Evolutionary conservation across 2,113 vertebrate genomes (phyloP).

Genomic region (Dendrocopos noguchii): DNA sequence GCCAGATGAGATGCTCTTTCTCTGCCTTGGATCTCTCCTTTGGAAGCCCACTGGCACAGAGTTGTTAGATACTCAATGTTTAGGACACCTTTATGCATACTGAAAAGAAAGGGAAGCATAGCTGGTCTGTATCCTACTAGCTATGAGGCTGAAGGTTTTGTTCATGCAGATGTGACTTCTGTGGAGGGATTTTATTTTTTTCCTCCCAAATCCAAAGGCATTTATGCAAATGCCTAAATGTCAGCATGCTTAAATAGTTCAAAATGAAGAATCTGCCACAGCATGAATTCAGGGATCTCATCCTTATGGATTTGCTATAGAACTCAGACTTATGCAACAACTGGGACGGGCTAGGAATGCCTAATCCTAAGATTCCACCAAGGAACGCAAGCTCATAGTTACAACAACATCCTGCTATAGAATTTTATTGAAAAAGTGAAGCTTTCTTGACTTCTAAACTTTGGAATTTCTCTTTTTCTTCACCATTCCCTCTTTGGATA

Average conservation of each 20-base stretch:
- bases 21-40: not conserved
- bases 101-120: not conserved
- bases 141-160: not conserved
- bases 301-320: not conserved
- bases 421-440: not conserved
- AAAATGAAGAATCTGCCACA: not conserved
- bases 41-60: not conserved
- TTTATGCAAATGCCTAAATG: not conserved
- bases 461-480: not conserved
- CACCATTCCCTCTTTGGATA: not conserved
- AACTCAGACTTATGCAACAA: not conserved
- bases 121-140: not conserved
- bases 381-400: not conserved
- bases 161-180: not conserved
- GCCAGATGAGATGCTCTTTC: not conserved
- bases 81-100: not conserved
- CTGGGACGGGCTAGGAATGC: not conserved
- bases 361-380: not conserved
- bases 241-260: not conserved
- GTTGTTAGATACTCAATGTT: not conserved
- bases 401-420: not conserved
- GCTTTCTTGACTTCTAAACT: not conserved
- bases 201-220: not conserved
- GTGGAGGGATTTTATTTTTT: fast-evolving
- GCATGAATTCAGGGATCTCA: not conserved